Evolutionary conservation across 2,888 invertebrate genomes (phyloP).

Genomic region (Cosmia pyralina): DNA sequence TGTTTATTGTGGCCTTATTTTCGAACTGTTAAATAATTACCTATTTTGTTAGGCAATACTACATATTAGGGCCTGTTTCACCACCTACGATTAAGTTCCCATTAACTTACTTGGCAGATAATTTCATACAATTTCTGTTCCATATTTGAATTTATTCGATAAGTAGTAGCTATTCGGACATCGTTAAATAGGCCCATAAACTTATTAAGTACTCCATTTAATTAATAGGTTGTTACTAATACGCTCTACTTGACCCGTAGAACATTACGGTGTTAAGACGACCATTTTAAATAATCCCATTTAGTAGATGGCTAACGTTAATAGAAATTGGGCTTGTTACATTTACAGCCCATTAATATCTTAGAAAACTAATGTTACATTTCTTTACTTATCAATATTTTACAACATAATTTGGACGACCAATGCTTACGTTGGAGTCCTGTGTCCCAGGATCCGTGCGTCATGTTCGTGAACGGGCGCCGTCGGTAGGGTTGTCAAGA

Average conservation of each 20-base stretch:
- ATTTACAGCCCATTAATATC: background rate
- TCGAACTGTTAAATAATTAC: background rate
- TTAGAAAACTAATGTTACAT: background rate
- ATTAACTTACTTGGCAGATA: too few relatives aligned
- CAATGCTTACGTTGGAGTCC: background rate
- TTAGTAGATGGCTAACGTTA: constrained; percentile 37
- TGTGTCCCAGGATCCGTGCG: background rate
- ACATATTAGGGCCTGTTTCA: too few relatives aligned
- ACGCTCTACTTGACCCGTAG: constrained; percentile 21
- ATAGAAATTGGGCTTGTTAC: constrained; percentile 26
- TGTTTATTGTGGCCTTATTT: background rate
- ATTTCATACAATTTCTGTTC: too few relatives aligned
- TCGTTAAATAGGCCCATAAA: too few relatives aligned
- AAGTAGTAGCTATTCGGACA: too few relatives aligned
- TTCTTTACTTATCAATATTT: background rate
- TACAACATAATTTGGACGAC: background rate
- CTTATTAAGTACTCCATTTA: background rate
- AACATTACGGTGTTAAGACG: constrained; percentile 35
- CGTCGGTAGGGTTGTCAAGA: too few relatives aligned
- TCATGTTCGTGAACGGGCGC: too few relatives aligned
- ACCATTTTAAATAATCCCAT: constrained; percentile 48
- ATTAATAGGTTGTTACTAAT: constrained; percentile 14
- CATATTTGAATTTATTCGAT: too few relatives aligned
- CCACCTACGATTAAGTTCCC: too few relatives aligned
- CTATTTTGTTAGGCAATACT: background rate